Base-by-base conservation (phyloP, 2,888 invertebrate species). In the Dyspetes luteomarginatus region DNA sequence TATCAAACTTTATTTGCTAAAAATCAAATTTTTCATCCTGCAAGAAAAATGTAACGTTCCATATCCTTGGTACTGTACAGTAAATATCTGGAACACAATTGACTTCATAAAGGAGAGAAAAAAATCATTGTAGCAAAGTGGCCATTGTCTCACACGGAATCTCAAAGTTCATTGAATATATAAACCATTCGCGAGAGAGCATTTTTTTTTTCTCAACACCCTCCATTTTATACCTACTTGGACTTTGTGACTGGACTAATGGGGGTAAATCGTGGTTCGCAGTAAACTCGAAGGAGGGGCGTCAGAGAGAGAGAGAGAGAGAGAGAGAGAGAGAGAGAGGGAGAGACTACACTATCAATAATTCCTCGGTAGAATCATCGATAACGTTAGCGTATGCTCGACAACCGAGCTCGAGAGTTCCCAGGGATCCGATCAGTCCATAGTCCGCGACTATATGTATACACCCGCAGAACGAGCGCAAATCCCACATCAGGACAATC, bases 211-310 rank as follows among this genome's bases (percentile, higher is more conserved):
- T 55, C 64, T 58, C 12, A 26, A n/a, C 24, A 12, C 24, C 9
- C n/a, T 30, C 26, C 3, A 15, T 28, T 28, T 45, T 43, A 24
- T 45, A 26, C 19, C 26, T 28, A 36, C 48, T 48, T 26, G 43
- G 28, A 69, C 69, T 75, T 74, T 75, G 79, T 80, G 79, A 80
- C 75, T 58, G 45, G 60, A 60, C 79, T 80, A 75, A 80, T 80
- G 71, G 71, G 75, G 69, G 45, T 65, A 75, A 52, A 65, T 75
- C 69, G 79, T 73, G 78, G 68, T 26, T 36, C 19, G 55, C 19
- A 17, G 41, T 43, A 26, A 72, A 60, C 45, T 64, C 45, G 19
- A 15, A 17, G 15, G 7, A 48, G 17, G 15, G 48, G 19, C 22
- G 52, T 22, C 22, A 52, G 52, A 52, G 22, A 22, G 52, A 22